These are phyloP conservation scores for Uromys caudimaculatus DNA, from an alignment of 2,797 vertebrate species.

Conservation along the genomic window DNA sequence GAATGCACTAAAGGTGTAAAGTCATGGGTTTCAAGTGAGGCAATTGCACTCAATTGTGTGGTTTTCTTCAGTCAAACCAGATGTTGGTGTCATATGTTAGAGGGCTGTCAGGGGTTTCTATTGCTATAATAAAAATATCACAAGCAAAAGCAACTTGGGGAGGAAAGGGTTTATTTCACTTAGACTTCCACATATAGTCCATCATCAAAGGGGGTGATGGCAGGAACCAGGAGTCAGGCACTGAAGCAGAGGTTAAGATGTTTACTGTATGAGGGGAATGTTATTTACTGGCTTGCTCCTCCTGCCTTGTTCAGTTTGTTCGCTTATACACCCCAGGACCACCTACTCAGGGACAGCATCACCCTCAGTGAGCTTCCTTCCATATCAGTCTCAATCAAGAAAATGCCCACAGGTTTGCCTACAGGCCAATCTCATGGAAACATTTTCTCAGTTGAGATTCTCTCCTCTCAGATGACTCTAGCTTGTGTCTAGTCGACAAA, in stretches of 20 bases:
- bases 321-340: background rate
- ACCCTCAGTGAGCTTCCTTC: background rate
- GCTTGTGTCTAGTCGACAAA: background rate
- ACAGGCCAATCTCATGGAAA: background rate
- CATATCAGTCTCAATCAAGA: background rate
- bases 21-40: background rate
- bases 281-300: background rate
- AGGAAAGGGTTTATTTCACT: background rate
- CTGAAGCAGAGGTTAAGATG: background rate
- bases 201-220: background rate
- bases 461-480: background rate
- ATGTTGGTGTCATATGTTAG: background rate
- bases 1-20: background rate
- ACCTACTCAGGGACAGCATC: background rate
- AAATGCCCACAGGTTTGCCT: background rate
- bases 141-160: background rate
- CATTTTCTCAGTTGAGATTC: background rate
- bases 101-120: background rate
- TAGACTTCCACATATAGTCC: background rate
- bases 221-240: background rate
- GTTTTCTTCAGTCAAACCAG: constrained; percentile 31
- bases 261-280: background rate
- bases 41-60: background rate
- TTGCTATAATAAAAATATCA: background rate
- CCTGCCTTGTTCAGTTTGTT: background rate